Evolutionary conservation across 2,888 invertebrate species (phyloP), one percentile per base, ranked within the genome.

Genomic region (Eristalinus sepulchralis): DNA sequence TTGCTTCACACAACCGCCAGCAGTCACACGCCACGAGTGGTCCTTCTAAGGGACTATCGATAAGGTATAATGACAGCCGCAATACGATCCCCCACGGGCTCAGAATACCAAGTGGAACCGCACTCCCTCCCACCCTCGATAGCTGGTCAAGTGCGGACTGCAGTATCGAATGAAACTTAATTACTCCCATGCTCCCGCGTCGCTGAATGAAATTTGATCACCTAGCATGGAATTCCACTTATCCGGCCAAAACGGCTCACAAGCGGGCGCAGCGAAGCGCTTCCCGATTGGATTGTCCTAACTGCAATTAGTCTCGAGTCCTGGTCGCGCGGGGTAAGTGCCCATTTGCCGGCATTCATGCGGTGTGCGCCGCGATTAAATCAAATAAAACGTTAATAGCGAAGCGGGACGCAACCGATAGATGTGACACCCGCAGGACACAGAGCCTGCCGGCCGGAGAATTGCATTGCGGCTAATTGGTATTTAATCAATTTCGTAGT

Each of bases 401-500:
- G 47, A 5, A 47, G 8, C 17, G 47, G 47, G 6, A 8, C 57
- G 57, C 57, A 3, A 5, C 57, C 9, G 24, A 24, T 24, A 27
- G 57, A 22, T 17, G 17, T 24, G 57, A 57, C 57, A 57, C 64
- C 55, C 71, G 70, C 59, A 57, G 64, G 70, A 59, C 64, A 71
- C 59, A 71, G 71, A n/a, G n/a, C n/a, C 64, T 36, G 63, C 27
- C 36, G 17, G 10, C 39, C 3, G 53, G 1, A 79, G 36, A 55
- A 79, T 71, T 71, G 57, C 71, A 71, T 59, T 71, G n/a, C 13
- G 39, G 59, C 78, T 71, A 79, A 79, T 79, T 79, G 47, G 71
- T 57, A 27, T 79, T 79, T 71, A 79, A 79, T 79, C 70, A 79
- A 79, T 79, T 79, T 71, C 20, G 57, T 63, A 71, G 57, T 55